Conservation (phyloP, 2,113 vertebrate species). For the Tinamus guttatus region DNA sequence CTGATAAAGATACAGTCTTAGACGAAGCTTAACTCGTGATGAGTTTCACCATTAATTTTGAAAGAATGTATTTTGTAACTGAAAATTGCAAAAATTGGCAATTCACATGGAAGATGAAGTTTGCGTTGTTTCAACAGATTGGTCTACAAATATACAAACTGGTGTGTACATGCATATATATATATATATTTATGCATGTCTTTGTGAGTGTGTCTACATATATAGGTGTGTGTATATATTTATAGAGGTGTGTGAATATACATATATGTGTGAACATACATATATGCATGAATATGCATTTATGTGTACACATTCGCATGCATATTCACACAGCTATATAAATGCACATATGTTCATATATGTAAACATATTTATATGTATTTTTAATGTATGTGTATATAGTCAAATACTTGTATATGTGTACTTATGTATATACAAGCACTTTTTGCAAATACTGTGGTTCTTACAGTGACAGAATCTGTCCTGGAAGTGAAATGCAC, state of each 20-base stretch:
- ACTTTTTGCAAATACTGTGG: background rate
- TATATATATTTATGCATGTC: background rate
- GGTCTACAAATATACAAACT: slow-evolving; percentile 7
- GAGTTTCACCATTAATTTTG: background rate
- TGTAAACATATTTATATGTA: background rate
- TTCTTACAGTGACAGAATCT: background rate
- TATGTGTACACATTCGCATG: too few species aligned
- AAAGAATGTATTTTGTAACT: slow-evolving; percentile 19
- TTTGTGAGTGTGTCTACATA: too few species aligned
- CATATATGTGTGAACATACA: too few species aligned
- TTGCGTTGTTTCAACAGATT: slow-evolving; percentile 29
- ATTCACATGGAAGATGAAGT: slow-evolving; percentile 36
- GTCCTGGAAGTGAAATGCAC: background rate
- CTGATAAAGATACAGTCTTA: slow-evolving; percentile 10
- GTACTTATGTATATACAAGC: background rate
- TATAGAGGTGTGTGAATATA: too few species aligned
- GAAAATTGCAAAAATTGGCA: slow-evolving; percentile 26
- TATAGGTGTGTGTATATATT: too few species aligned
- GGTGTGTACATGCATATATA: background rate
- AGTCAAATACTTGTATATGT: background rate
- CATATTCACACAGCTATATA: too few species aligned
- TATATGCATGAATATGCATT: too few species aligned
- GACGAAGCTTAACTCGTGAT: background rate
- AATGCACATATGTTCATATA: background rate
- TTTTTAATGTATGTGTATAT: background rate